Evolutionary conservation across 1,140 invertebrate genomes (phyloP).

Genomic region (Drosophila takahashii): DNA sequence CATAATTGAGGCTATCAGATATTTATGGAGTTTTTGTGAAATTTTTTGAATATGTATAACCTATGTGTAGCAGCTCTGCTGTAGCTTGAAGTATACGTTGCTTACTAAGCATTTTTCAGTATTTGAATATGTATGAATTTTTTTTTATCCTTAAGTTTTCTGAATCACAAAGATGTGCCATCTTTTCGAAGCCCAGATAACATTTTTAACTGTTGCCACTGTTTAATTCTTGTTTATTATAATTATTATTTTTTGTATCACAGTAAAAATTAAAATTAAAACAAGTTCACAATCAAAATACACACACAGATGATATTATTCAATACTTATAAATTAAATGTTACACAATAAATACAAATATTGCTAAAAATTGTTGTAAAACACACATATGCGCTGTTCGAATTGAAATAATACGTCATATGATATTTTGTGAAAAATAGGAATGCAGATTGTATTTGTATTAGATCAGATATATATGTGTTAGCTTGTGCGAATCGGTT

Average conservation of each 20-base stretch:
- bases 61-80: neutral
- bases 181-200: neutral
- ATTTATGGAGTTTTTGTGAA: neutral
- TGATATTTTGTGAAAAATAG: slow-evolving; percentile 62
- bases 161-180: slow-evolving; percentile 3
- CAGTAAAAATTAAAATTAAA: slow-evolving; percentile 81
- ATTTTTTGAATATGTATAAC: neutral
- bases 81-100: slow-evolving; percentile 39
- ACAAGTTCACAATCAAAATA: slow-evolving; percentile 78
- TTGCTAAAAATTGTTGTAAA: slow-evolving; percentile 55
- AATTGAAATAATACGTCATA: slow-evolving; percentile 25
- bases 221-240: slow-evolving; percentile 57
- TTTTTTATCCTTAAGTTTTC: slow-evolving; percentile 3
- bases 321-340: slow-evolving; percentile 71
- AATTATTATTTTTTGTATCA: slow-evolving; percentile 72
- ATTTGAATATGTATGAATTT: slow-evolving; percentile 2
- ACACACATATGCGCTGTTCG: slow-evolving; percentile 29
- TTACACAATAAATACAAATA: slow-evolving; percentile 64
- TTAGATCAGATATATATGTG: slow-evolving; percentile 40
- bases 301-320: slow-evolving; percentile 70
- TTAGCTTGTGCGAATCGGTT: slow-evolving; percentile 54
- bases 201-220: slow-evolving; percentile 32
- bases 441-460: slow-evolving; percentile 59
- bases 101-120: slow-evolving; percentile 21
- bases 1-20: slow-evolving; percentile 6